Evolutionary conservation across 2,113 vertebrate species (phyloP).

Genomic region (Polyodon spathula): DNA sequence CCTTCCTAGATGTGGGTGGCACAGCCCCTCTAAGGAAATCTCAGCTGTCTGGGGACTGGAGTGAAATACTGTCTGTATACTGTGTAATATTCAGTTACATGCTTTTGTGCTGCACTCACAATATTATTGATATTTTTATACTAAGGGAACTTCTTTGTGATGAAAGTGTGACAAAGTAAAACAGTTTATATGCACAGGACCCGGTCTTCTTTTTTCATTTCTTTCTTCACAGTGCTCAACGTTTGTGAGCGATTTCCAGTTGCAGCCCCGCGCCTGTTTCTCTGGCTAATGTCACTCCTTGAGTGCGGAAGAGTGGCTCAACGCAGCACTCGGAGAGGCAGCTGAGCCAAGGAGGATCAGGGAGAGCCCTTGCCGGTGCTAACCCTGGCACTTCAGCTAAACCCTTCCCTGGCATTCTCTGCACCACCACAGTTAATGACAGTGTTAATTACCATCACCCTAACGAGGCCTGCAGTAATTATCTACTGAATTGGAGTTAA

Average conservation of each 20-base stretch:
- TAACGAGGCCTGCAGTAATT: slow-evolving; percentile 29
- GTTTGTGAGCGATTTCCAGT: background rate
- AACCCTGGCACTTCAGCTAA: slow-evolving; percentile 16
- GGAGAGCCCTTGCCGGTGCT: background rate
- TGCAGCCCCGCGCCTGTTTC: background rate
- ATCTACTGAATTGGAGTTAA: slow-evolving; percentile 22
- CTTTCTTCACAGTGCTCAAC: background rate
- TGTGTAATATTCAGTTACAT: too few species aligned
- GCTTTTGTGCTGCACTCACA: too few species aligned
- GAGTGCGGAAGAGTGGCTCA: background rate
- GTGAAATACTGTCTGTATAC: too few species aligned
- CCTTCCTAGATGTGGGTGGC: background rate
- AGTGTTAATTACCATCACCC: slow-evolving; percentile 30
- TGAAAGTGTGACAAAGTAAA: background rate
- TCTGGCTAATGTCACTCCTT: background rate
- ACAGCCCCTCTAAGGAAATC: background rate
- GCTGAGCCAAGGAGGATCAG: background rate
- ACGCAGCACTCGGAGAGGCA: background rate
- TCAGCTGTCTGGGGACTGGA: background rate
- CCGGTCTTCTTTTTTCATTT: too few species aligned
- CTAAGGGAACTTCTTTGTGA: too few species aligned
- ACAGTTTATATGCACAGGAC: background rate
- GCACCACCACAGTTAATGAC: slow-evolving; percentile 25
- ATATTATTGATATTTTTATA: too few species aligned
- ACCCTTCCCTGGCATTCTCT: slow-evolving; percentile 15